A percentile compares a stretch with the other conserved stretches of the same genome.
phyloP scores from a whole-genome alignment of 2,888 invertebrate genomes.

The Muscina levida region DNA sequence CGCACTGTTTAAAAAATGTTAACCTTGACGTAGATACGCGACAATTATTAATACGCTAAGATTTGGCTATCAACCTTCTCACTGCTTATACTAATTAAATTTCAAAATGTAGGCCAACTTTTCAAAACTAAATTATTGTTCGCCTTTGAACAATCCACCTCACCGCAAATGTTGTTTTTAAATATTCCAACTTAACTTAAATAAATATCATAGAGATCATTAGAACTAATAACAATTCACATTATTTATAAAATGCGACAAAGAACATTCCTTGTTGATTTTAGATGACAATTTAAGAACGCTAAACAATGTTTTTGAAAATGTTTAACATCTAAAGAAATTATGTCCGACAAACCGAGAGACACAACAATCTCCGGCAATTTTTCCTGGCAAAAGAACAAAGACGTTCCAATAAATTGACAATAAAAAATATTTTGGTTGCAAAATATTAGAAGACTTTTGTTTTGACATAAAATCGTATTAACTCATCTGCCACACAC shows the following conservation, averaged over 20 bases:
- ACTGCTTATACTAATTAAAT: too few species aligned
- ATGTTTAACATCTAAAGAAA: slow-evolving; percentile 57
- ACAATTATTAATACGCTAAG: too few species aligned
- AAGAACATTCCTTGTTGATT: slow-evolving; percentile 19
- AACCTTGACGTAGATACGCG: too few species aligned
- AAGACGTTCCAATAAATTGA: neutral
- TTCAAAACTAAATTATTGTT: too few species aligned
- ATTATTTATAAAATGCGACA: slow-evolving; percentile 34
- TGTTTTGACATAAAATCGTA: neutral
- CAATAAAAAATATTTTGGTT: slow-evolving; percentile 22
- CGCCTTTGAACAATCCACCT: too few species aligned
- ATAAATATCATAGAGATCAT: too few species aligned
- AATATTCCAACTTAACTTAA: too few species aligned
- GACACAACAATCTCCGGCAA: slow-evolving; percentile 26
- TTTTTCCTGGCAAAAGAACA: slow-evolving; percentile 38
- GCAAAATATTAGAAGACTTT: slow-evolving; percentile 13
- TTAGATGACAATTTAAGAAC: slow-evolving; percentile 54
- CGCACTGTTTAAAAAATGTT: too few species aligned
- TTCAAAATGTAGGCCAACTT: too few species aligned
- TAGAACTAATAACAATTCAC: slow-evolving; percentile 22
- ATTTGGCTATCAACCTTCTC: too few species aligned
- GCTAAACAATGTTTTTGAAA: slow-evolving; percentile 45
- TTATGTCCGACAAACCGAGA: slow-evolving; percentile 57
- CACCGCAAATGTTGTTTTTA: too few species aligned
- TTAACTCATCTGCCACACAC: too few species aligned